Base-by-base conservation (phyloP, 2,797 vertebrate genomes). In the Brotula barbata region DNA sequence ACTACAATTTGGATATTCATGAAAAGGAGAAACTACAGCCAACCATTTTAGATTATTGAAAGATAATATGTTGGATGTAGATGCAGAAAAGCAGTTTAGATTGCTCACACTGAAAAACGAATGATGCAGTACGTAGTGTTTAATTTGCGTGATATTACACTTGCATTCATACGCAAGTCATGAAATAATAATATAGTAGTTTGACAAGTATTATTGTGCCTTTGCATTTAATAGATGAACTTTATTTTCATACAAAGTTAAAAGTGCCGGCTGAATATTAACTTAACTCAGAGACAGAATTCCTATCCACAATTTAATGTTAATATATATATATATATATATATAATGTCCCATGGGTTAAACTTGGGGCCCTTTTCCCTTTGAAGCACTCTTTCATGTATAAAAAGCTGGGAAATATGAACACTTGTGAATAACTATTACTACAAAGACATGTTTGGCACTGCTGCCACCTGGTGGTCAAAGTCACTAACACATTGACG, bases 391-490 rank as follows among this genome's bases (percentile, higher is more conserved):
- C 3, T 28, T 15, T 20, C n/a, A 42, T 47, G 33, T 33, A 7
- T 28, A 15, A 49, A 60, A 8, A 10, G 0, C n/a, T 47, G 19
- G 20, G 11, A 43, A 23, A 21, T n/a, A 8, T 33, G 9, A 46
- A 7, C 15, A 17, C 10, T 17, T 55, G 11, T 16, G 14, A 46
- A 28, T 4, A 28, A 8, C 3, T 20, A 20, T 20, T 17, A n/a
- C 10, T 7, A 6, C 25, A n/a, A 7, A 53, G 17, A 3, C 23
- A 40, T 42, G 40, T 2, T 22, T 56, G 28, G 60, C 41, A 1
- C 15, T 82, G 37, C 70, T 58, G 2, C 83, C 82, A 68, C 47
- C 83, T 78, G 54, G 67, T 85, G 83, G 43, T 65, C n/a, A 66
- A 39, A 45, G 1, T 17, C 3, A n/a, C 23, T 42, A 58, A 28